phyloP scores from a whole-genome alignment of 2,113 vertebrate species.

The Ceyx melanurus region DNA sequence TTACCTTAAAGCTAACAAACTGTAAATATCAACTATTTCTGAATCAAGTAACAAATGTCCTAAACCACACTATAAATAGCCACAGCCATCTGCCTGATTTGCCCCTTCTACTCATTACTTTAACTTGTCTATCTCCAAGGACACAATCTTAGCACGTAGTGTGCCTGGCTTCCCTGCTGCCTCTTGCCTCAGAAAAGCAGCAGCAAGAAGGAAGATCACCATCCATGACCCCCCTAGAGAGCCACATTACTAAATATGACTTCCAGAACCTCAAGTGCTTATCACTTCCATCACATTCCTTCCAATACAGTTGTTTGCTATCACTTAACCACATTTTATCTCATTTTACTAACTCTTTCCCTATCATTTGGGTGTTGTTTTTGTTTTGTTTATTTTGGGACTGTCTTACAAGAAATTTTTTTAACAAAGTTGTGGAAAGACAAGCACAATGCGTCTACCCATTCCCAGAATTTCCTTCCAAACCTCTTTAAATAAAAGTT shows the following conservation, averaged over 20 bases:
- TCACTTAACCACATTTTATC: background rate
- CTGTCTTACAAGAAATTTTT: background rate
- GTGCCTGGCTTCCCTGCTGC: background rate
- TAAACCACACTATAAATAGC: conserved; percentile 60
- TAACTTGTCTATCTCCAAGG: conserved; percentile 30
- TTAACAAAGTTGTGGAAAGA: background rate
- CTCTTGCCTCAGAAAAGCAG: background rate
- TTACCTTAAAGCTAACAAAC: conserved; percentile 43
- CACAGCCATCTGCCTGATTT: conserved; percentile 40
- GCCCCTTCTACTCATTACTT: conserved; percentile 53
- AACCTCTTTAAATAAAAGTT: background rate
- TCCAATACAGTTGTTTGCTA: background rate
- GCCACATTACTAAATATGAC: background rate
- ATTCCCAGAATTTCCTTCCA: background rate
- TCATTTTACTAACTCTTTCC: background rate
- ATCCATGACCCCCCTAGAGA: rapidly evolving
- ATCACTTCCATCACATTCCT: background rate
- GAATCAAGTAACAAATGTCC: conserved; percentile 29
- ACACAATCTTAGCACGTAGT: background rate
- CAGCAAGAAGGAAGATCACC: background rate
- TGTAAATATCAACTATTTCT: conserved; percentile 59
- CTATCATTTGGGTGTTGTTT: background rate
- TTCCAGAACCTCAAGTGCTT: background rate
- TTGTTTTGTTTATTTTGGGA: background rate
- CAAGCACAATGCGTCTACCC: background rate